Conservation (phyloP, 2,888 invertebrate genomes). For the Nephrotoma guestfalica region DNA sequence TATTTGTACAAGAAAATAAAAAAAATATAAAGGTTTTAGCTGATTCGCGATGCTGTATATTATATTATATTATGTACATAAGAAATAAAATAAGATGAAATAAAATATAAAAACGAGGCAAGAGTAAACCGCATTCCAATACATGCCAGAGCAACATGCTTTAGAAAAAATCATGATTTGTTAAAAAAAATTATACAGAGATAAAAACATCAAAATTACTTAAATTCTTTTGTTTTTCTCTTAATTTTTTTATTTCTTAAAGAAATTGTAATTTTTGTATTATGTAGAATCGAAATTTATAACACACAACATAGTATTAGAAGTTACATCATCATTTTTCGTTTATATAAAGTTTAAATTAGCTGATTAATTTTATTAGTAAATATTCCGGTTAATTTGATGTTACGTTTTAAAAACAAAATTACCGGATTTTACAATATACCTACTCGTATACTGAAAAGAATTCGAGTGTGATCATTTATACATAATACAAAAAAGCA, state of each 20-base stretch:
- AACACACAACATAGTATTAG: background rate
- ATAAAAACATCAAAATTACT: background rate
- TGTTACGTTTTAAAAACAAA: background rate
- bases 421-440: background rate
- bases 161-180: background rate
- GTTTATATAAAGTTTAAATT: background rate
- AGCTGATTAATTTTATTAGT: background rate
- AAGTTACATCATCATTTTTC: background rate
- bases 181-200: background rate
- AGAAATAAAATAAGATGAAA: background rate
- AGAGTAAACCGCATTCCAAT: slow-evolving; percentile 2
- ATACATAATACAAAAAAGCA: background rate
- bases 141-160: background rate
- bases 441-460: background rate
- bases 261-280: background rate
- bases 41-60: slow-evolving; percentile 2
- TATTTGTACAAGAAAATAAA: background rate
- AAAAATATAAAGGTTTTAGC: background rate
- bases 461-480: background rate
- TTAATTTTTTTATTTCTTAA: background rate
- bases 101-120: background rate
- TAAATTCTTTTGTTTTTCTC: background rate
- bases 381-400: background rate
- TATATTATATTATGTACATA: background rate
- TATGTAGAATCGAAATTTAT: background rate